Conservation (phyloP, 2,797 vertebrate genomes). For the Argentina silus region DNA sequence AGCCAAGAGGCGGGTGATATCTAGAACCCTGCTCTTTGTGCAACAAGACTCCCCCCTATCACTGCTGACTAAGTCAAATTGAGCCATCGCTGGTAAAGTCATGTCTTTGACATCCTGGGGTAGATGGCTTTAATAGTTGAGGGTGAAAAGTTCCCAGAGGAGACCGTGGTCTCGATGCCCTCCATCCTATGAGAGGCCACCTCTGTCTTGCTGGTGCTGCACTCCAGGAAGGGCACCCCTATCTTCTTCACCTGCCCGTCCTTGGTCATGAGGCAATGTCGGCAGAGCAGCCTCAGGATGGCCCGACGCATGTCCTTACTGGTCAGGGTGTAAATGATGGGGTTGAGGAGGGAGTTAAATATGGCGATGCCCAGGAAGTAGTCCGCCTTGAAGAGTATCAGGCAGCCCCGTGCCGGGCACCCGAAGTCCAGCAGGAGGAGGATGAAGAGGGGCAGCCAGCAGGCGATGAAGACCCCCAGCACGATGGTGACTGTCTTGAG, state of each 20-base stretch:
- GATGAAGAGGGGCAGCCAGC: conserved; percentile 89
- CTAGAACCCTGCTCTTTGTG: conserved; percentile 8
- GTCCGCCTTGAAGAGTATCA: conserved; percentile 84
- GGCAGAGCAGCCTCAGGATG: conserved; percentile 82
- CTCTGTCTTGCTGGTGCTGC: conserved; percentile 84
- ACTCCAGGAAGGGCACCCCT: conserved; percentile 80
- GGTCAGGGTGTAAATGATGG: conserved; percentile 92
- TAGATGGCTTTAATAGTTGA: conserved; percentile 74
- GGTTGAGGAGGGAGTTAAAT: conserved; percentile 90
- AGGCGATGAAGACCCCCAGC: conserved; percentile 85
- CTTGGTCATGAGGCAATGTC: conserved; percentile 72
- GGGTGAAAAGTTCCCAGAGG: conserved; percentile 78
- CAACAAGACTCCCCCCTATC: neutral
- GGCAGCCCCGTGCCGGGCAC: conserved; percentile 72
- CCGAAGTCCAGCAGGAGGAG: conserved; percentile 86
- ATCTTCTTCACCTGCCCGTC: conserved; percentile 79
- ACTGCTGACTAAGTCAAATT: neutral
- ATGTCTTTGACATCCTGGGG: conserved; percentile 71
- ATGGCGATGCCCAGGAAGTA: conserved; percentile 90
- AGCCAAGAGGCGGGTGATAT: neutral
- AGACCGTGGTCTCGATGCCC: conserved; percentile 79
- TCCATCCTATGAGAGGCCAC: conserved; percentile 80
- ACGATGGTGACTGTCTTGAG: conserved; percentile 90
- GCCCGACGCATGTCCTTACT: conserved; percentile 87
- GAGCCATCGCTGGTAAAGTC: conserved; percentile 38